Evolutionary conservation across 2,113 vertebrate species (phyloP), one percentile per base, ranked within the genome.

Genomic region (Tylochromis polylepis): DNA sequence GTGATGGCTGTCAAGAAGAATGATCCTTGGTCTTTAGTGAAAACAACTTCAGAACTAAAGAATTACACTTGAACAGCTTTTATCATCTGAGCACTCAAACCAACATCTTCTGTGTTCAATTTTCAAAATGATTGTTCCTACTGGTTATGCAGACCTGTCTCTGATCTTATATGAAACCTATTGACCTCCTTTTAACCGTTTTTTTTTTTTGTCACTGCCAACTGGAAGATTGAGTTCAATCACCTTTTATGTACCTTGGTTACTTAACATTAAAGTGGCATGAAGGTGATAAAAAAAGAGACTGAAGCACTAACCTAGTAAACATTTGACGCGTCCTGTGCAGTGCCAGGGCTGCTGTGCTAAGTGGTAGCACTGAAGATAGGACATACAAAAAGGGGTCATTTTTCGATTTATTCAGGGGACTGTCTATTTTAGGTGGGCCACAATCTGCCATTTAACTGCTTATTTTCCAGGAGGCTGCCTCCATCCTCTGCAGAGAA

Each of bases 401-500:
- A 91, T 70, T 79, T 59, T 81, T 60, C 65, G 14, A 84, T 72
- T 67, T 59, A 91, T 90, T 87, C 80, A 79, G 81, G 82, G 88
- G 75, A 81, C 81, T 79, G 85, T 85, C 90, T 92, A 83, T 92
- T 92, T 95, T 83, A 84, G 90, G 88, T 6, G 46, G 75, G 85
- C 29, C 78, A 77, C 86, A 86, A 78, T 90, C 91, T 91, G 92
- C 89, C 92, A 89, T 79, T 90, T 85, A 86, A 81, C 83, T 24
- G 58, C 78, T 88, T 62, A 4, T 53, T 56, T 79, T 91, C 70
- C 46, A 36, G 58, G 78, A 89, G 81, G 82, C 51, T 83, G 85
- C 58, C 36, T 67, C 85, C 84, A 36, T 85, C 85, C 81, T 87
- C 85, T 87, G 83, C 72, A 62, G 77, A 60, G 81, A 57, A 18